Evolutionary conservation across 1,140 invertebrate genomes (phyloP), one percentile per base, ranked within the genome.

Genomic region (Batillaria attramentaria): DNA sequence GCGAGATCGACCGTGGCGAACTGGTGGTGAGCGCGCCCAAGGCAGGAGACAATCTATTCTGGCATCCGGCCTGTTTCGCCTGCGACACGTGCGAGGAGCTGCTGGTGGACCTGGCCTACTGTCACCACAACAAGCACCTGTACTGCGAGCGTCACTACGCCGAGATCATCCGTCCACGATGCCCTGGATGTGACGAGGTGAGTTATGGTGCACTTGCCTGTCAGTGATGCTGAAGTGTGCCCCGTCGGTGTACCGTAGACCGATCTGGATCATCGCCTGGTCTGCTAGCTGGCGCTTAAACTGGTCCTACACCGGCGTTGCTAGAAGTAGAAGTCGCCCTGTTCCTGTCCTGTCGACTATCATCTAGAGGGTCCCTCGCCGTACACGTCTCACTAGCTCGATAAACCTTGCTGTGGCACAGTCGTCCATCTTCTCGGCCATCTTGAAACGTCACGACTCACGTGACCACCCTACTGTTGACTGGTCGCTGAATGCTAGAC

Each of bases 51-150:
- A 93, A 95, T 39, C 93, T 95, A 35, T 94, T 95, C 81, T 98
- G 96, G 96, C 96, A 97, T 92, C 97, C 97, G 18, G 95, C 94
- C 65, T 99, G 98, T 92, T 99, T 99, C 92, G 93, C 94, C 33
- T 99, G 98, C 92, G 93, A 92, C 87, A 94, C 96, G 24, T 99
- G 98, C 92, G 94, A 95, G 84, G 97, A 99, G 91, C 93, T 99
- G n/a, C 94, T 99, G 18, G 97, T 99, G 28, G 98, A 99, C 92
- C 94, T 99, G 81, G 98, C 98, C 85, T 99, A 99, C 93, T 99
- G 98, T 91, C 96, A 94, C 87, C 93, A 97, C 82, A 81, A 86
- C 42, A 82, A 85, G 65, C 93, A 95, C 60, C 92, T 99, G 0
- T 99, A 97, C 91, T 99, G 98, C 90, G 97, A 97, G 24, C 91